Evolutionary conservation across 2,113 vertebrate species (phyloP).

Genomic region (Perca fluviatilis): DNA sequence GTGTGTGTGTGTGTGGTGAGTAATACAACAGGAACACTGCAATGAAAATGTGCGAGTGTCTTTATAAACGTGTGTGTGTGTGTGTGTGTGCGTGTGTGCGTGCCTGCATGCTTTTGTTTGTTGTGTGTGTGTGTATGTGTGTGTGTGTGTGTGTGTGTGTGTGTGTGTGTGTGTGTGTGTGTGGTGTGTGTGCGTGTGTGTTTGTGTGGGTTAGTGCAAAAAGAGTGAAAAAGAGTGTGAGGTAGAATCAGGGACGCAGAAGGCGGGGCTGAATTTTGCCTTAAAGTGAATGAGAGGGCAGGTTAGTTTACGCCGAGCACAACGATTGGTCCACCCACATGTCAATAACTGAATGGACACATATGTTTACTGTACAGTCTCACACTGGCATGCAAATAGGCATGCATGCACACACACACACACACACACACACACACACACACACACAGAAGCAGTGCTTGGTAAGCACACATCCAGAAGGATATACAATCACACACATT

Average conservation of each 20-base stretch:
- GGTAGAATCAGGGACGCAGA: slow-evolving; percentile 83
- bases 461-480: slow-evolving; percentile 77
- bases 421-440: slow-evolving; percentile 72
- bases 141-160: slow-evolving; percentile 26
- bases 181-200: slow-evolving; percentile 32
- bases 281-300: slow-evolving; percentile 87
- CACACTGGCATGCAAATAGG: slow-evolving; percentile 77
- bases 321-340: slow-evolving; percentile 80
- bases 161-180: slow-evolving; percentile 16
- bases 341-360: slow-evolving; percentile 80
- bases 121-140: slow-evolving; percentile 4
- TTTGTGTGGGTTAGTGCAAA: slow-evolving; percentile 80
- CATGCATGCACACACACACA: slow-evolving; percentile 77
- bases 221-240: slow-evolving; percentile 80
- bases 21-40: slow-evolving; percentile 80
- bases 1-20: slow-evolving; percentile 60
- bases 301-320: slow-evolving; percentile 84
- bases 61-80: slow-evolving; percentile 5
- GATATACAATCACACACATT: slow-evolving; percentile 77
- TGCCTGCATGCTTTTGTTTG: background rate
- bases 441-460: slow-evolving; percentile 77
- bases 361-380: slow-evolving; percentile 74
- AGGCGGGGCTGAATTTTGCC: slow-evolving; percentile 83
- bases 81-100: slow-evolving; percentile 21
- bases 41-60: slow-evolving; percentile 76